Percentiles rank a stretch among this genome's conserved stretches.
Evolutionary conservation across 2,888 invertebrate genomes (phyloP).

Genomic region (Mythimna impura): DNA sequence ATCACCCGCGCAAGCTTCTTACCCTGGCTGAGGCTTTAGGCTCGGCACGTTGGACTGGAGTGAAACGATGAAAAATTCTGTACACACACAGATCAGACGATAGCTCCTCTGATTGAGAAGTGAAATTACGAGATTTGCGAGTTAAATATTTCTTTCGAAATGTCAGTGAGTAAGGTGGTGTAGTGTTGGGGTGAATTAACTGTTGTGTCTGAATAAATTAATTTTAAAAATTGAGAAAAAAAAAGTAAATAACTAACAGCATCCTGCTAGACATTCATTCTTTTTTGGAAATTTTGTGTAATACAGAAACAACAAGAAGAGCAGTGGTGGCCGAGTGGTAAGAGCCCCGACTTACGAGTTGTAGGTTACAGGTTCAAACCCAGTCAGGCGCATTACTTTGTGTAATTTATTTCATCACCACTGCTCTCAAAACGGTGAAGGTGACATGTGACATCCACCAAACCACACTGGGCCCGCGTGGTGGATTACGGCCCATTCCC

Average conservation of each 20-base stretch:
- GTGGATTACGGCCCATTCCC: too few relatives aligned
- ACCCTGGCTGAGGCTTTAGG: neutral
- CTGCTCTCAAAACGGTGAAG: too few relatives aligned
- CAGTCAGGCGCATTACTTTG: too few relatives aligned
- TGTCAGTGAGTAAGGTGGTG: slow-evolving; percentile 31
- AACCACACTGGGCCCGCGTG: too few relatives aligned
- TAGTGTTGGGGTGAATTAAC: slow-evolving; percentile 18
- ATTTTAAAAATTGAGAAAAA: neutral
- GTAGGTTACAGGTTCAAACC: too few relatives aligned
- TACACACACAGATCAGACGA: slow-evolving; percentile 68
- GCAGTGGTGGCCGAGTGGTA: too few relatives aligned
- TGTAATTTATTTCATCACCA: too few relatives aligned
- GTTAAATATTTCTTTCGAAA: slow-evolving; percentile 66
- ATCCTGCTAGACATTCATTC: too few relatives aligned
- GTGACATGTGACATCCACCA: too few relatives aligned
- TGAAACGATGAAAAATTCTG: slow-evolving; percentile 71
- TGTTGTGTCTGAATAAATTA: neutral
- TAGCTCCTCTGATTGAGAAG: slow-evolving; percentile 71
- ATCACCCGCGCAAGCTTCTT: neutral
- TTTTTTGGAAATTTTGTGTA: too few relatives aligned
- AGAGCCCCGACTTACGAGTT: too few relatives aligned
- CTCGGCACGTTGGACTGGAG: slow-evolving; percentile 16
- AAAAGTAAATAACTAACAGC: neutral
- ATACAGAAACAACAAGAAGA: too few relatives aligned
- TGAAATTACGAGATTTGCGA: slow-evolving; percentile 66